These are phyloP conservation scores for Phainopepla nitens DNA, from an alignment of 2,113 vertebrate species.

Conservation along the genomic window DNA sequence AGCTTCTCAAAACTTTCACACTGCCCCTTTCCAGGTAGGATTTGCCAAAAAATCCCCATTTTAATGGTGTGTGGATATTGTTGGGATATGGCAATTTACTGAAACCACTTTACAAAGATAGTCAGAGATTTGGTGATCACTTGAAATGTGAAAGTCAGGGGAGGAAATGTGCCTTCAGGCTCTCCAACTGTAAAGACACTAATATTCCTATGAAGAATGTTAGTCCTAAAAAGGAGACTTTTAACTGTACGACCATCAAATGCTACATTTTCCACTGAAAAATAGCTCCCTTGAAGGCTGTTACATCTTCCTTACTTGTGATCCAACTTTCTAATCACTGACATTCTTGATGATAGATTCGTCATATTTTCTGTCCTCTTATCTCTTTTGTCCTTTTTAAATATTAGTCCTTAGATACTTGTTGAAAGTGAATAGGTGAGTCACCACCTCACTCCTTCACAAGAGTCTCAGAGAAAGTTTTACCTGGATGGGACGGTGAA, in stretches of 20 bases:
- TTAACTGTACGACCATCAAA: neutral
- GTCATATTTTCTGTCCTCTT: neutral
- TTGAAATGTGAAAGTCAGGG: slow-evolving; percentile 1
- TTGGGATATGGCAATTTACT: neutral
- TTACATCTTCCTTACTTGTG: neutral
- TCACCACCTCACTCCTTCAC: neutral
- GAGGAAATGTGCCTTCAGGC: neutral
- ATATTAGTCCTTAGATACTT: neutral
- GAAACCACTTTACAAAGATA: neutral
- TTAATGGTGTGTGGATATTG: neutral
- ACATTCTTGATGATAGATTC: neutral
- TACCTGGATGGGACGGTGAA: neutral
- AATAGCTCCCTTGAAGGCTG: slow-evolving; percentile 17
- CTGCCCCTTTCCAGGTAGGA: neutral
- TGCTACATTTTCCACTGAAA: neutral
- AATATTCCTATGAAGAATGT: neutral
- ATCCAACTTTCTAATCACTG: neutral
- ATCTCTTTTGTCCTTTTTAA: neutral
- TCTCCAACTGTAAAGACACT: neutral
- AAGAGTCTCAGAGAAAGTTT: neutral
- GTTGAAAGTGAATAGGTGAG: neutral
- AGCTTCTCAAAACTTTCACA: neutral
- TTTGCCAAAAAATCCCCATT: neutral
- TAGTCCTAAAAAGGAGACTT: neutral
- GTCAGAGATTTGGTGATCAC: neutral